phyloP scores from a whole-genome alignment of 2,888 invertebrate genomes.

The Ormyrus pomaceus region DNA sequence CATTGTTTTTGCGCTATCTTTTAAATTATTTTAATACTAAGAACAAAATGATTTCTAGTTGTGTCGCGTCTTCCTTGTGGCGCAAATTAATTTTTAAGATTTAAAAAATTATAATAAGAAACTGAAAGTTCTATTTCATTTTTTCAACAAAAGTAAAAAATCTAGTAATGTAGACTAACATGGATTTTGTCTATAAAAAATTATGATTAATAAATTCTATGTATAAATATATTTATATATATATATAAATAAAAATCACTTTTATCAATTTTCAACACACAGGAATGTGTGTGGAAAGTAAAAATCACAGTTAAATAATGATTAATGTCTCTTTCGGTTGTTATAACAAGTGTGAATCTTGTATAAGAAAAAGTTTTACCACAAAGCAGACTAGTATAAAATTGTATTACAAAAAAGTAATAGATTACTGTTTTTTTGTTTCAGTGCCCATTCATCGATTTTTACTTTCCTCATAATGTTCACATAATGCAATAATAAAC shows the following conservation, averaged over 20 bases:
- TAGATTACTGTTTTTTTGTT: constrained; percentile 29
- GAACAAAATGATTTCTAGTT: neutral
- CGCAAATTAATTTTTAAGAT: constrained; percentile 16
- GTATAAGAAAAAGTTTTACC: constrained; percentile 42
- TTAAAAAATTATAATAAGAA: constrained; percentile 31
- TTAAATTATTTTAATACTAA: constrained; percentile 11
- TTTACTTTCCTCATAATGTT: constrained; percentile 40
- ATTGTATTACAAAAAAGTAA: constrained; percentile 51
- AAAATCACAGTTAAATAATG: constrained; percentile 58
- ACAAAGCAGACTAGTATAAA: constrained; percentile 56
- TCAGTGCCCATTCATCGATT: constrained; percentile 15
- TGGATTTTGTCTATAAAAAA: constrained; percentile 21
- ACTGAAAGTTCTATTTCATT: constrained; percentile 19
- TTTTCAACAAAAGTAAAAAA: constrained; percentile 42
- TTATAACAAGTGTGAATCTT: constrained; percentile 45
- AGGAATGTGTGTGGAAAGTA: constrained; percentile 49
- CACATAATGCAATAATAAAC: constrained; percentile 21
- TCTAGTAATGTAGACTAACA: constrained; percentile 30
- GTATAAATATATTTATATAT: constrained; percentile 24
- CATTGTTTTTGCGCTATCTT: neutral
- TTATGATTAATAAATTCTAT: constrained; percentile 28
- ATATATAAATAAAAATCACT: constrained; percentile 49
- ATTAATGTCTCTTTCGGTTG: constrained; percentile 50
- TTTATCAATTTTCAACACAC: constrained; percentile 49
- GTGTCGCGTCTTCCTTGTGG: constrained; percentile 38